A percentile compares a stretch with the other conserved stretches of the same genome.
These are phyloP conservation scores for Eupsilia transversa DNA, from an alignment of 2,888 invertebrate genomes.

Conservation along the genomic window DNA sequence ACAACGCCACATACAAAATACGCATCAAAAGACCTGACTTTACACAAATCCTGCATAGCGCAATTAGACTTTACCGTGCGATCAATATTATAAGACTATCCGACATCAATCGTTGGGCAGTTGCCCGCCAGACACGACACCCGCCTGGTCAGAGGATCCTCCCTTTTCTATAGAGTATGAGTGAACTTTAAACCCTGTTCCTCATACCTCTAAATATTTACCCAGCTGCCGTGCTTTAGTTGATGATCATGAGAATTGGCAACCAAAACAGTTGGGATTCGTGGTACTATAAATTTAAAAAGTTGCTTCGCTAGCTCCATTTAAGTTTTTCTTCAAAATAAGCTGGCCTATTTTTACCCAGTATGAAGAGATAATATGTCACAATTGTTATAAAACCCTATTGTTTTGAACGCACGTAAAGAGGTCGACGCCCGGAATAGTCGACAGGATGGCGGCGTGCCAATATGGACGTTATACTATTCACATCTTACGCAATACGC, in stretches of 20 bases:
- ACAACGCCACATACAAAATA: no score
- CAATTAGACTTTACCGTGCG: no score
- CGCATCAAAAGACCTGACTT: no score
- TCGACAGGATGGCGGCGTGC: slow-evolving; percentile 77
- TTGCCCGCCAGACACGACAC: no score
- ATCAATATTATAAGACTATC: no score
- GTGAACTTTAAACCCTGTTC: no score
- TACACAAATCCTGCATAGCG: no score
- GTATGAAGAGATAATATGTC: slow-evolving; percentile 56
- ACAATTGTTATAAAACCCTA: slow-evolving; percentile 75
- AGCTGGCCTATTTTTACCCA: slow-evolving; percentile 37
- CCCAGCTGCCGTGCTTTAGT: neutral
- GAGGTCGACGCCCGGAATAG: slow-evolving; percentile 84
- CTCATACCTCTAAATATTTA: no score
- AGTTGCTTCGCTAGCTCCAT: neutral
- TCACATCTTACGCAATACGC: slow-evolving; percentile 75
- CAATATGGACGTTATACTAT: slow-evolving; percentile 80
- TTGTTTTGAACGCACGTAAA: slow-evolving; percentile 78
- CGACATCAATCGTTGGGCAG: no score
- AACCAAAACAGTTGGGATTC: neutral
- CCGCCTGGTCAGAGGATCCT: no score
- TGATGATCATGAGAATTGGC: neutral
- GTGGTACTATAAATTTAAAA: neutral
- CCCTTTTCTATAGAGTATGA: no score
- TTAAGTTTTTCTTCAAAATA: slow-evolving; percentile 20